These are phyloP conservation scores for Fopius arisanus DNA, from an alignment of 1,140 invertebrate species.

Conservation along the genomic window DNA sequence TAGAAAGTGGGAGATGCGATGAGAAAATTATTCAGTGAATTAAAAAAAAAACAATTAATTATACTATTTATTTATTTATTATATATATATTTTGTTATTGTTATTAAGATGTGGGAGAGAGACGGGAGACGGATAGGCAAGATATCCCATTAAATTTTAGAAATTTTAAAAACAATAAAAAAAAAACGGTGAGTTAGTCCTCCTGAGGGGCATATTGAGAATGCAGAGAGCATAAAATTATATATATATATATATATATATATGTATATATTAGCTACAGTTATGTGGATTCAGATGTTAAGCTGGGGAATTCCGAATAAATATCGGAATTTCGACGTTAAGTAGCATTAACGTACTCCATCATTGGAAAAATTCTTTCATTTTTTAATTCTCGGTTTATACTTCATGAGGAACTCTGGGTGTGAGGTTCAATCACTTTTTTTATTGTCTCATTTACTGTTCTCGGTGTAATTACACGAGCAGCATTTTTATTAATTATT, in stretches of 20 bases:
- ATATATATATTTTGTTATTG: no score
- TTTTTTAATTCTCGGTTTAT: no score
- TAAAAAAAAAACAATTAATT: background rate
- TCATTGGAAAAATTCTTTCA: no score
- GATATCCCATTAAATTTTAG: no score
- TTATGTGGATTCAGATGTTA: background rate
- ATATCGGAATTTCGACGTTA: background rate
- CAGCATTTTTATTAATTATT: no score
- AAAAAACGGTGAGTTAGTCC: background rate
- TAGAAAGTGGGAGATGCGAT: slow-evolving; percentile 22
- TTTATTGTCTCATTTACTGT: background rate
- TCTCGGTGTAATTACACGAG: no score
- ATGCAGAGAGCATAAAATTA: slow-evolving; percentile 2
- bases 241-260: background rate
- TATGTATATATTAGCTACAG: slow-evolving; percentile 5
- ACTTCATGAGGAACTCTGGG: no score
- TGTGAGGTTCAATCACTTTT: background rate
- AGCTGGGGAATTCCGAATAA: background rate
- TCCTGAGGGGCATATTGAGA: background rate
- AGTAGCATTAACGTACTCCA: background rate
- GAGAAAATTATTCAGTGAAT: background rate
- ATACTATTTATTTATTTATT: background rate
- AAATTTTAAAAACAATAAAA: no score
- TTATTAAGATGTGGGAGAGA: no score
- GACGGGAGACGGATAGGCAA: no score